A percentile compares a stretch with the other conserved stretches of the same genome.
Conservation (phyloP, 1,140 invertebrate species). For the Diachasma alloeum region DNA sequence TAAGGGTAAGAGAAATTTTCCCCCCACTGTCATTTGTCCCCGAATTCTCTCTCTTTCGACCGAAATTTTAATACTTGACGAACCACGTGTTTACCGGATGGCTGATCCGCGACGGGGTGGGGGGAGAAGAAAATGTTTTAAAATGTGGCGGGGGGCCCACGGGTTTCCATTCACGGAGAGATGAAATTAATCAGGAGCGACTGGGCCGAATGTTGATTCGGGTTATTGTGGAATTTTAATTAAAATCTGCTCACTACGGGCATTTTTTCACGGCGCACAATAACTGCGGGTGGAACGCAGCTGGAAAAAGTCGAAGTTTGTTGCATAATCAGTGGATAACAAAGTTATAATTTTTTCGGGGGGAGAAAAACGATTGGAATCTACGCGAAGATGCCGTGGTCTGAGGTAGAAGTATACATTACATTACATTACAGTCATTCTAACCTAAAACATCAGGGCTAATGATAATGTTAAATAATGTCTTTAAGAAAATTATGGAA, state of each 20-base stretch:
- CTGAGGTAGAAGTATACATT: too few relatives aligned
- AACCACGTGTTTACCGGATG: slow-evolving; percentile 17
- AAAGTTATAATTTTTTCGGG: too few relatives aligned
- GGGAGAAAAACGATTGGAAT: too few relatives aligned
- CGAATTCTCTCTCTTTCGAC: background rate
- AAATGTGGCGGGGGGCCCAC: background rate
- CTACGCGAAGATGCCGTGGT: too few relatives aligned
- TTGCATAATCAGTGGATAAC: too few relatives aligned
- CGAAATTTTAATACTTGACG: slow-evolving; percentile 31
- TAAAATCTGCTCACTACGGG: background rate
- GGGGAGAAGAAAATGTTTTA: background rate
- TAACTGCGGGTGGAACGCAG: too few relatives aligned
- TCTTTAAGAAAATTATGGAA: too few relatives aligned
- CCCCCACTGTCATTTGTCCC: background rate
- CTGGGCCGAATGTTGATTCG: background rate
- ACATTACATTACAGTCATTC: too few relatives aligned
- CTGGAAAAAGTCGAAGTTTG: too few relatives aligned
- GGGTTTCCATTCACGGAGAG: background rate
- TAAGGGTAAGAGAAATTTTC: slow-evolving; percentile 25
- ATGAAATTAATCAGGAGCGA: background rate
- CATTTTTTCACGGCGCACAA: background rate
- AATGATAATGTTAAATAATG: too few relatives aligned
- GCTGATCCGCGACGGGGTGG: background rate
- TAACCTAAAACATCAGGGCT: too few relatives aligned
- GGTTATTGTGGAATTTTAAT: slow-evolving; percentile 2